phyloP scores from a whole-genome alignment of 2,797 vertebrate species.

The Catostomus latipinnis region DNA sequence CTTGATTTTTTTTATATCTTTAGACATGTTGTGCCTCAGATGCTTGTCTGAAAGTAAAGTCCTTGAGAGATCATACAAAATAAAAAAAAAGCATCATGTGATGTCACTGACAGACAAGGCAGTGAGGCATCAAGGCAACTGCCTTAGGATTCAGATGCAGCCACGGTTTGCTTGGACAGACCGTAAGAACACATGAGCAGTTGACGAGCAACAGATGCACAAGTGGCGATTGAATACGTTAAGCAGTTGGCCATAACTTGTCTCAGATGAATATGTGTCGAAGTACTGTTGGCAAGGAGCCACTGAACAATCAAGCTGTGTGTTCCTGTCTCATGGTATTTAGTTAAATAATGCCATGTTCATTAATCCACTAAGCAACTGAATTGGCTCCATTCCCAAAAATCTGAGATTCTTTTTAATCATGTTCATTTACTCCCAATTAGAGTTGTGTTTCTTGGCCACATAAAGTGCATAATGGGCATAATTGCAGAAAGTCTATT shows the following conservation, averaged over 20 bases:
- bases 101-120: too few relatives aligned
- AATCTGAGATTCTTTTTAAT: constrained; percentile 37
- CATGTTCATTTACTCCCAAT: constrained; percentile 48
- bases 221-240: constrained; percentile 11
- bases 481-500: constrained; percentile 20
- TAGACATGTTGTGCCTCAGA: too few relatives aligned
- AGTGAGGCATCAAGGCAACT: too few relatives aligned
- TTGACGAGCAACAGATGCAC: constrained; percentile 56
- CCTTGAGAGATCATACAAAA: too few relatives aligned
- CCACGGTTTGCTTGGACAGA: constrained; percentile 47
- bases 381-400: constrained; percentile 36
- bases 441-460: constrained; percentile 34
- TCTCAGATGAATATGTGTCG: constrained; percentile 40
- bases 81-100: too few relatives aligned
- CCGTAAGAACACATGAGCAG: constrained; percentile 21
- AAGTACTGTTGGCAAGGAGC: constrained; percentile 29
- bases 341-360: constrained; percentile 37
- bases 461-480: constrained; percentile 31
- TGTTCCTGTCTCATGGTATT: constrained; percentile 42
- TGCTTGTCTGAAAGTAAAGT: too few relatives aligned
- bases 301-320: constrained; percentile 48
- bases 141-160: too few relatives aligned
- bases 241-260: constrained; percentile 49
- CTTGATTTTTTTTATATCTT: too few relatives aligned
- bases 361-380: constrained; percentile 51